Evolutionary conservation across 2,797 vertebrate species (phyloP).

Genomic region (Chloroceryle inda): DNA sequence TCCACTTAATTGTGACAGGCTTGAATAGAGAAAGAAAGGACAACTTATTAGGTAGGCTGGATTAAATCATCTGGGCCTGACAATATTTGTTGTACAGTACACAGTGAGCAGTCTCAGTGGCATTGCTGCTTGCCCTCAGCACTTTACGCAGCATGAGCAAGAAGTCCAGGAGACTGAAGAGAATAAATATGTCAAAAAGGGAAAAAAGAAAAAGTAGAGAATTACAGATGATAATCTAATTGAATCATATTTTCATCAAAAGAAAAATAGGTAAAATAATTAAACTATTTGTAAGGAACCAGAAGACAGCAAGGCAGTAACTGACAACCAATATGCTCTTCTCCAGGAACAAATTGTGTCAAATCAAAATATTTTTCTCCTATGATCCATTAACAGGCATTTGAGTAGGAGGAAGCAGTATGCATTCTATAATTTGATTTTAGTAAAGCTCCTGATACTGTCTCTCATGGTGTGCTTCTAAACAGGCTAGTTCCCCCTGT

Average conservation of each 20-base stretch:
- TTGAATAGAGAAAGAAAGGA: background rate
- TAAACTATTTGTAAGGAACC: background rate
- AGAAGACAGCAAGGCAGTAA: background rate
- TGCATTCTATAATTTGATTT: background rate
- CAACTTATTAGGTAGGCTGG: background rate
- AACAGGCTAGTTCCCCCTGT: background rate
- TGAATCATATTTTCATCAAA: no score
- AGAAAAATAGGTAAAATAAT: background rate
- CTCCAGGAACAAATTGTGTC: background rate
- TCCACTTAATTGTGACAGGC: background rate
- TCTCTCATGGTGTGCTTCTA: background rate
- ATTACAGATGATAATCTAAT: background rate
- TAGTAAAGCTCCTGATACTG: background rate
- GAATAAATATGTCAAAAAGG: background rate
- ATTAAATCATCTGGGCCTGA: background rate
- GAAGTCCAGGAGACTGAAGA: background rate
- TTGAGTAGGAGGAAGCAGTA: background rate
- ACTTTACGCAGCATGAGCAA: fast-evolving
- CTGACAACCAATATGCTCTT: background rate
- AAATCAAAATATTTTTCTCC: slow-evolving; percentile 6
- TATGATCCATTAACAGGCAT: background rate
- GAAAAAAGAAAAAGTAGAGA: background rate
- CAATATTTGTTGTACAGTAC: background rate
- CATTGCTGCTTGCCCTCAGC: background rate
- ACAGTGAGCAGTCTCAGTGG: background rate